Conservation (phyloP, 2,888 invertebrate genomes). For the Melipona bicolor region DNA sequence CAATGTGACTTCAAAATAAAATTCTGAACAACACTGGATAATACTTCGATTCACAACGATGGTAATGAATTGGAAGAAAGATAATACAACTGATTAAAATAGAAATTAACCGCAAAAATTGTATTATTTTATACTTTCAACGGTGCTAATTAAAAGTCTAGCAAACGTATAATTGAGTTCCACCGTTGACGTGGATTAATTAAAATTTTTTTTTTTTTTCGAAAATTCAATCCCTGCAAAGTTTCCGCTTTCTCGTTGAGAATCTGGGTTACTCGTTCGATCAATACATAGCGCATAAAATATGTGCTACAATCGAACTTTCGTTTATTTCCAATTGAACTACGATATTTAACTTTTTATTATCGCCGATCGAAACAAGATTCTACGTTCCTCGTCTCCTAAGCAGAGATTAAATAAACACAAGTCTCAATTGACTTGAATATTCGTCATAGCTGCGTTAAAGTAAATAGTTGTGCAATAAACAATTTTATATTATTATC, state of each 20-base stretch:
- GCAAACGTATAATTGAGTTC: conserved; percentile 38
- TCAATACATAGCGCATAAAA: conserved; percentile 48
- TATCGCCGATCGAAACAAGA: background rate
- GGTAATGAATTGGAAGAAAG: background rate
- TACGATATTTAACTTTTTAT: background rate
- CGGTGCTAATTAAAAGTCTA: conserved; percentile 60
- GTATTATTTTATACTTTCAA: conserved; percentile 6
- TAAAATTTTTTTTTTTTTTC: conserved; percentile 62
- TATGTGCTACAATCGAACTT: conserved; percentile 22
- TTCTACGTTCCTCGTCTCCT: background rate
- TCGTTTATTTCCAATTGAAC: conserved; percentile 13
- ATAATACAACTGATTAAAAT: conserved; percentile 14
- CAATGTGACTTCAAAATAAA: background rate
- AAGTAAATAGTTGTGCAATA: too few species aligned
- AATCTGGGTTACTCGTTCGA: conserved; percentile 49
- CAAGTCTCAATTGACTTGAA: background rate
- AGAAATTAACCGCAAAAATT: background rate
- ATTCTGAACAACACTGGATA: background rate
- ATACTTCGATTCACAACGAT: background rate
- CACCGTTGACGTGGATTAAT: conserved; percentile 51
- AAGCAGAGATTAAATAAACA: background rate
- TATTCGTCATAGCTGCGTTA: too few species aligned
- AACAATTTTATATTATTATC: too few species aligned
- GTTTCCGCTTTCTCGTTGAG: conserved; percentile 27
- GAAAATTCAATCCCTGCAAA: conserved; percentile 17